Percentiles rank a stretch among this genome's conserved stretches.
phyloP scores from a whole-genome alignment of 2,113 vertebrate genomes.

The Phylloscopus whistleri region DNA sequence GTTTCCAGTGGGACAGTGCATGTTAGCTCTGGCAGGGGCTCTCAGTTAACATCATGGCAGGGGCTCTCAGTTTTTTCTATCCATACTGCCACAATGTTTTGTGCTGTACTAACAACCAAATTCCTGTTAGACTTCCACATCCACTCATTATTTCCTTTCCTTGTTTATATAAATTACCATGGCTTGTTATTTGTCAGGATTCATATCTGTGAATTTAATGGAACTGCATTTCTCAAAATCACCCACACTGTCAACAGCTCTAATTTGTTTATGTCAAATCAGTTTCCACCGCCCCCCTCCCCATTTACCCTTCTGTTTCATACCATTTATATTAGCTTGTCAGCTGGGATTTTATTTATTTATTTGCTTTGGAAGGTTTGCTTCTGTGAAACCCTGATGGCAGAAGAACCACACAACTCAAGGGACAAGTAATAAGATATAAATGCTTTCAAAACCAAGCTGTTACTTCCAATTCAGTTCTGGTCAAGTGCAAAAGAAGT shows the following conservation, averaged over 20 bases:
- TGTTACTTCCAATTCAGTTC: background rate
- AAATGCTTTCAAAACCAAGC: constrained; percentile 6
- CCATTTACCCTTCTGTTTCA: constrained; percentile 58
- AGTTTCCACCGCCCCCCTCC: background rate
- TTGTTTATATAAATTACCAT: constrained; percentile 64
- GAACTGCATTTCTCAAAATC: constrained; percentile 60
- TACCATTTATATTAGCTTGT: constrained; percentile 62
- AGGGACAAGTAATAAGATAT: background rate
- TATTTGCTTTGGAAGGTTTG: constrained; percentile 45
- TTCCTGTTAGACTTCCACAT: constrained; percentile 19
- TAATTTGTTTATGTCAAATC: constrained; percentile 66
- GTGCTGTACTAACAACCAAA: background rate
- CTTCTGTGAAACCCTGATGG: constrained; percentile 31
- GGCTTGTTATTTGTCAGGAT: constrained; percentile 60
- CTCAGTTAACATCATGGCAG: background rate
- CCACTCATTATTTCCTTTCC: constrained; percentile 8
- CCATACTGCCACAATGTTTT: background rate
- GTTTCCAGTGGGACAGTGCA: background rate
- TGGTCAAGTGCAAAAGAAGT: background rate
- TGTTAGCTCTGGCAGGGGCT: background rate
- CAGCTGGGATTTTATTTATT: constrained; percentile 56
- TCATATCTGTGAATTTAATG: constrained; percentile 66
- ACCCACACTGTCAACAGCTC: constrained; percentile 69
- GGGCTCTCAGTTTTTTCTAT: background rate
- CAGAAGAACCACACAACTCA: background rate